Base-by-base conservation (phyloP, 2,888 invertebrate species). In the Nyleta sp. region DNA sequence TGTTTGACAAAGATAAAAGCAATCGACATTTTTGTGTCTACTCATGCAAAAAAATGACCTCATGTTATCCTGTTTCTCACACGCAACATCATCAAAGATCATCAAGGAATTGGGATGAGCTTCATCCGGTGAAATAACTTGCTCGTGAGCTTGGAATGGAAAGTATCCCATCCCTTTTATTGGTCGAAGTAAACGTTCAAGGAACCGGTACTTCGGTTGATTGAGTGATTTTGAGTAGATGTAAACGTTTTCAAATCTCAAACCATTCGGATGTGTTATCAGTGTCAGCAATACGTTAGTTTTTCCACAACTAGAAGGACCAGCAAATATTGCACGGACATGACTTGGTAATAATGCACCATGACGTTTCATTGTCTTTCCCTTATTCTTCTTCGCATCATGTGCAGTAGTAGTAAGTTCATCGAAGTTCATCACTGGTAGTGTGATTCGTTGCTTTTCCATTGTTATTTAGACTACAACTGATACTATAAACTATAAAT, bases 191-290 rank as follows among this genome's bases (percentile, higher is more conserved):
- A 35, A n/a, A 35, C 35, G 35, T 35, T 35, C 35, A 3, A 35
- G n/a, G 57, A 82, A 83, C 24, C 80, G 20, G 79, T 87, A 62
- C 17, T 62, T 62, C 15, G 52, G 52, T 42, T 64, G 64, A 50
- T 52, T 64, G 0, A 64, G 22, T 86, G 13, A 82, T 82, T 76
- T 88, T 5, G 64, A 64, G 87, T 78, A 88, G 10, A 90, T 68
- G 67, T 88, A 91, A 38, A 91, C 68, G 81, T 91, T 90, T 82
- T 87, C 76, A 81, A 89, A 90, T 77, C 82, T 77, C 40, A 89
- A 70, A 6, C 88, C 88, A 76, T 89, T 88, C 11, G 83, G 82
- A 76, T 86, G 82, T 35, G 81, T 80, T 28, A 89, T 74, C 57
- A 90, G 80, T 67, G 81, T 80, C 2, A 89, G 38, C 68, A 90